Base-by-base conservation (phyloP, 1,140 invertebrate species). In the Halictus rubicundus region DNA sequence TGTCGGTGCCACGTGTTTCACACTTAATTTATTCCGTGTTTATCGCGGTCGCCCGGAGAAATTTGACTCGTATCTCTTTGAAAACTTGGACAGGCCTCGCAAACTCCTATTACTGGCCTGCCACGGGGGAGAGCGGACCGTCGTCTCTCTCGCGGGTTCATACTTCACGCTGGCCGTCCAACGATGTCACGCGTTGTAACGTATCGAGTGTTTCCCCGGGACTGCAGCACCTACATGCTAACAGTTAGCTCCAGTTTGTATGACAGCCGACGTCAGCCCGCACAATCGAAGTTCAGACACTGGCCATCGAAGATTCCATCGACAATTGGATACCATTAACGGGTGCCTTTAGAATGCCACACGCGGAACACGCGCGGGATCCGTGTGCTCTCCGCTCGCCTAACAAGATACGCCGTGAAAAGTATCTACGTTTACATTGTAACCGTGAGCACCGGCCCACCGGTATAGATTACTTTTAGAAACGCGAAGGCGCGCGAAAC, bases 111-210 rank as follows among this genome's bases (percentile, higher is more conserved):
- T 87, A 81, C 82, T 79, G 73, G 73, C 54, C 73, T 82, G 82
- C 81, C 88, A 83, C 87, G 75, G 78, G 88, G 86, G 88, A 88
- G 52, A 52, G 39, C 68, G 54, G 59, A 78, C 63, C 78, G 80
- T 79, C 73, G 82, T 86, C 83, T 86, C 83, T 86, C 87, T 84
- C 83, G 81, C 68, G 75, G 82, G 82, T 82, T 87, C 85, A 83
- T 80, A 80, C 83, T 82, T 88, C 84, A 84, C 81, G 61, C 78
- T 46, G 49, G 42, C 65, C 83, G 71, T 80, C 81, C 78, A 72
- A 46, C 83, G 65, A 74, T 89, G 89, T 89, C 89, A 88, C 76
- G 78, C 76, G 68, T 42, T 80, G 77, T 89, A 87, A 90, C 89
- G 83, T 89, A 88, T 89, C 86, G 89, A 90, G 87, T 90, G 79